phyloP scores from a whole-genome alignment of 2,797 vertebrate genomes.

The Philypnodon macrostomus region DNA sequence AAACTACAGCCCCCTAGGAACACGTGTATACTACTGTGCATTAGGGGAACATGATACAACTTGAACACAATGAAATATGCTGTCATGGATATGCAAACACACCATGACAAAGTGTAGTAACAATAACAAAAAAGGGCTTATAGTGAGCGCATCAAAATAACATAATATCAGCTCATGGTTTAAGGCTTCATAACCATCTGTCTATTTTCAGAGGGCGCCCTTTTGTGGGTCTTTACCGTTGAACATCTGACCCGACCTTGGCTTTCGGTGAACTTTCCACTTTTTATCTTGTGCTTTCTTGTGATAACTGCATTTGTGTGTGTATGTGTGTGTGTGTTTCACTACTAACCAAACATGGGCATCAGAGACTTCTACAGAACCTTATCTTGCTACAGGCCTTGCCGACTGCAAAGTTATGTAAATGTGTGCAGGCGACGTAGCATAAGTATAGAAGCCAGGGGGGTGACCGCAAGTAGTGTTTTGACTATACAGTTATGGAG shows the following conservation, averaged over 20 bases:
- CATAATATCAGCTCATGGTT: slow-evolving; percentile 9
- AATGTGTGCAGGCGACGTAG: slow-evolving; percentile 43
- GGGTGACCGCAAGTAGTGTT: slow-evolving; percentile 27
- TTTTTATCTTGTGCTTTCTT: slow-evolving; percentile 65
- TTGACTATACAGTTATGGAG: slow-evolving; percentile 17
- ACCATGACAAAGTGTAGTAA: slow-evolving; percentile 6
- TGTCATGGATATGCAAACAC: slow-evolving; percentile 19
- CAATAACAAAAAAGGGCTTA: slow-evolving; percentile 11
- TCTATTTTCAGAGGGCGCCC: slow-evolving; percentile 33
- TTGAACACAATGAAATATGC: slow-evolving; percentile 4
- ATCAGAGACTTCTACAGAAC: slow-evolving; percentile 59
- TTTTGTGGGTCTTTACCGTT: slow-evolving; percentile 34
- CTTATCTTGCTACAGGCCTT: slow-evolving; percentile 60
- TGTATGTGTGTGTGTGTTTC: slow-evolving; percentile 14
- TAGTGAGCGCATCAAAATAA: slow-evolving; percentile 22
- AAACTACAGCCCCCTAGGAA: neutral
- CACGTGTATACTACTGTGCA: neutral
- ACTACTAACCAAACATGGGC: slow-evolving; percentile 54
- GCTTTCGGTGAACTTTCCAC: slow-evolving; percentile 70
- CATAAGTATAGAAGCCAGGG: slow-evolving; percentile 30
- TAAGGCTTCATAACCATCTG: slow-evolving; percentile 47
- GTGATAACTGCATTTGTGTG: slow-evolving; percentile 55
- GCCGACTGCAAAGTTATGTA: slow-evolving; percentile 67
- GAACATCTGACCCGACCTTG: slow-evolving; percentile 67
- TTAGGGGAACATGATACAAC: slow-evolving; percentile 5